Evolutionary conservation across 2,113 vertebrate genomes (phyloP), one percentile per base, ranked within the genome.

Genomic region (Boulengerochromis microlepis): DNA sequence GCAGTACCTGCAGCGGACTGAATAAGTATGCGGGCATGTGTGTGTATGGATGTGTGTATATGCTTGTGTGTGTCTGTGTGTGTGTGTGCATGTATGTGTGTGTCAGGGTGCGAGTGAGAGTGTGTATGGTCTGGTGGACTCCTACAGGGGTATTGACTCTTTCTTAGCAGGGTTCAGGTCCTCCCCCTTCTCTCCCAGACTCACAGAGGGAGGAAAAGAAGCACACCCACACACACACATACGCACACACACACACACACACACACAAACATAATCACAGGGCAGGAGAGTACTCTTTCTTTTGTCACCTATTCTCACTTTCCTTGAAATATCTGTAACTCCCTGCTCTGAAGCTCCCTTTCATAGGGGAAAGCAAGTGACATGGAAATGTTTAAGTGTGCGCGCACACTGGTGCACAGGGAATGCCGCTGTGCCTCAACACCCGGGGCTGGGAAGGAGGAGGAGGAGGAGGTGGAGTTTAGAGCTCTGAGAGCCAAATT

Each of bases 401-500:
- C 16, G 78, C 47, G 10, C 38, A 35, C 33, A 59, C 74, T 83
- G 89, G 4, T 66, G 90, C 56, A 86, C 47, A 80, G 93, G 93
- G 94, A 94, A 95, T 93, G 93, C 93, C 18, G 87, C 92, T 85
- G 82, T 91, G 94, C 95, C 87, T 93, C 88, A 87, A 89, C 64
- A 95, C 96, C 96, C 90, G 76, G 90, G 59, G 93, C 88, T 89
- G 42, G 42, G 22, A 83, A 45, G 66, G 40, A 74, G 83, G 38
- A 87, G 82, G 47, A 87, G 91, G 53, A 86, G 76, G 89, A 85
- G 90, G 96, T 6, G 95, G 95, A 82, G 92, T 69, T 91, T 81
- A 82, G 85, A 90, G 88, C 94, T 96, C 94, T 92, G 93, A 96
- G 9, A 97, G 94, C 95, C 92, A 95, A 97, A 97, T 97, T 97